Conservation (phyloP, 2,888 invertebrate genomes). For the Lithosia quadra region DNA sequence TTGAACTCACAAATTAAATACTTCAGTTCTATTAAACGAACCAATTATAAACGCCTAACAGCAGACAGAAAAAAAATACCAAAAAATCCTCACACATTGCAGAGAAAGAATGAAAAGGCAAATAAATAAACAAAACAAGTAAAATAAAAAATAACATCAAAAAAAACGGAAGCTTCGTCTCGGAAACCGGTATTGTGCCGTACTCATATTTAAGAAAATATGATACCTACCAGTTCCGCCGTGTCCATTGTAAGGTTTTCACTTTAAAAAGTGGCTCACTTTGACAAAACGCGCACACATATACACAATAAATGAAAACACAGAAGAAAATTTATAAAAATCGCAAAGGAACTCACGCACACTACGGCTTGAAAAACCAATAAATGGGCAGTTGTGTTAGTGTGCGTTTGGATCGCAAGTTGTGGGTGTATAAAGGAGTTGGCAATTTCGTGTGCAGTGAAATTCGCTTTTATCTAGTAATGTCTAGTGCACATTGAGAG, state of each 20-base stretch:
- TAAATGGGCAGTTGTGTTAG: slow-evolving; percentile 17
- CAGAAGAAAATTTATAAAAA: slow-evolving; percentile 29
- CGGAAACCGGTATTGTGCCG: slow-evolving; percentile 62
- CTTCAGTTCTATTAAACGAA: background rate
- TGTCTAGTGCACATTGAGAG: slow-evolving; percentile 51
- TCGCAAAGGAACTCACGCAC: slow-evolving; percentile 24
- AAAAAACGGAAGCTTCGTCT: slow-evolving; percentile 57
- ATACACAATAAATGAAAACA: slow-evolving; percentile 32
- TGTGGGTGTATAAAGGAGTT: slow-evolving; percentile 31
- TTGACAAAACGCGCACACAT: slow-evolving; percentile 39
- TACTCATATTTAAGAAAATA: slow-evolving; percentile 72
- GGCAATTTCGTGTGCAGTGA: slow-evolving; percentile 38
- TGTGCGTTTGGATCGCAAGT: slow-evolving; percentile 33
- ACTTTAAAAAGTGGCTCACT: slow-evolving; percentile 45
- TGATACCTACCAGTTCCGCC: slow-evolving; percentile 60
- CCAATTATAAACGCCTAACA: slow-evolving; percentile 16
- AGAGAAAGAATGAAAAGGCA: slow-evolving; percentile 21
- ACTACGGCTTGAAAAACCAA: slow-evolving; percentile 1
- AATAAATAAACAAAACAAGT: slow-evolving; percentile 45
- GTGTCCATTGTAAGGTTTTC: slow-evolving; percentile 56
- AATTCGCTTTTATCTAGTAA: slow-evolving; percentile 53
- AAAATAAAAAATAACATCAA: slow-evolving; percentile 46
- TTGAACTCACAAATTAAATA: background rate
- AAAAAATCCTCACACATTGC: slow-evolving; percentile 21
- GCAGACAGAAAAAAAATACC: slow-evolving; percentile 20